Percentiles rank a stretch among this genome's conserved stretches.
Evolutionary conservation across 2,888 invertebrate species (phyloP).

Genomic region (Schrankia costaestrigalis): DNA sequence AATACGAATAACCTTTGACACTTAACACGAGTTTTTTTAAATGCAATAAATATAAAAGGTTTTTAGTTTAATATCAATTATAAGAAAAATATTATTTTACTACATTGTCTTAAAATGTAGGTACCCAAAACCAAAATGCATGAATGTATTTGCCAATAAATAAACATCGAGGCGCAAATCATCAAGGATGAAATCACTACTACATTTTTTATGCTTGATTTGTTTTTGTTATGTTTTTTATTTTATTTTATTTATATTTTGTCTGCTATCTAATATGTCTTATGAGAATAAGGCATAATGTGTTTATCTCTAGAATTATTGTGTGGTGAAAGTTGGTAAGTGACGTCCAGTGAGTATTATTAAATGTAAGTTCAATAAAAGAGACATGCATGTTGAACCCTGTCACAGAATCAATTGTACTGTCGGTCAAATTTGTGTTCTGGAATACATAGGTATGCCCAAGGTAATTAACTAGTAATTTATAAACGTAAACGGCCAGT

Average conservation of each 20-base stretch:
- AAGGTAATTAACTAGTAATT: too few relatives aligned
- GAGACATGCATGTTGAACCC: conserved; percentile 49
- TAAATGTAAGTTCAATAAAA: conserved; percentile 26
- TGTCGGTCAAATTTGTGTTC: conserved; percentile 25
- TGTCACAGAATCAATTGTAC: conserved; percentile 21
- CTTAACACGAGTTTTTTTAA: too few relatives aligned
- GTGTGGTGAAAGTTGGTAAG: conserved; percentile 55
- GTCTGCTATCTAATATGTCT: conserved; percentile 69
- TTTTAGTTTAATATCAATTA: too few relatives aligned
- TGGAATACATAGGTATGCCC: neutral
- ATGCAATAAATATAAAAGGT: too few relatives aligned
- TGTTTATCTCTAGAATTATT: conserved; percentile 49
- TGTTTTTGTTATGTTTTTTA: conserved; percentile 41
- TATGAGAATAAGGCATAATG: conserved; percentile 38
- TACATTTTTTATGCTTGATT: conserved; percentile 50
- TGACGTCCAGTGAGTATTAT: conserved; percentile 47
- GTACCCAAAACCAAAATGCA: conserved; percentile 58
- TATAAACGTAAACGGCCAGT: too few relatives aligned
- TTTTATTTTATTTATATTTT: conserved; percentile 44
- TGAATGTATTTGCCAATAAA: conserved; percentile 80
- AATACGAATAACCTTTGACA: too few relatives aligned
- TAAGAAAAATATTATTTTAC: too few relatives aligned
- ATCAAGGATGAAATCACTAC: conserved; percentile 47
- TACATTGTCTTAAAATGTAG: too few relatives aligned
- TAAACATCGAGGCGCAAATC: conserved; percentile 41